Conservation (phyloP, 1,140 invertebrate genomes). For the Paralvinella palmiformis region DNA sequence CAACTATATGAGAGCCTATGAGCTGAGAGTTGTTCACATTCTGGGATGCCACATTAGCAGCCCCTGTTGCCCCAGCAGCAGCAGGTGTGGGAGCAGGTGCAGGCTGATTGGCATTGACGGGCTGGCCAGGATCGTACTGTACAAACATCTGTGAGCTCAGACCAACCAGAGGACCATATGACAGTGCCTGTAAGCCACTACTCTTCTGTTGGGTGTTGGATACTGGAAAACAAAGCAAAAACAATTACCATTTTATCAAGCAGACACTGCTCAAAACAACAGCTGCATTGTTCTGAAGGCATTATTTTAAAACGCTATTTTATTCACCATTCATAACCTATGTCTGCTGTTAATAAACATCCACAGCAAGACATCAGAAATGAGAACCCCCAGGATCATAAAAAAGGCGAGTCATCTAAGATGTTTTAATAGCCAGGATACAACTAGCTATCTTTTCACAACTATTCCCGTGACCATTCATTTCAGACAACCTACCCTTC, state of each 20-base stretch:
- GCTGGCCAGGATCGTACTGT: constrained; percentile 35
- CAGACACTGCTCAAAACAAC: background rate
- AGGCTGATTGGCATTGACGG: constrained; percentile 30
- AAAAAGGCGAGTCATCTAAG: too few relatives aligned
- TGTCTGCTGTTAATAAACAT: background rate
- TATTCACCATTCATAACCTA: constrained; percentile 1
- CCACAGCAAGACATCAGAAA: too few relatives aligned
- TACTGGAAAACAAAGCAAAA: constrained; percentile 3
- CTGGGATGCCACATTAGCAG: constrained; percentile 31
- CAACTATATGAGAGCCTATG: constrained; percentile 59
- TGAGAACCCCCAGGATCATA: too few relatives aligned
- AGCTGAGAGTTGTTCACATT: constrained; percentile 48
- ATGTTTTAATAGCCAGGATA: too few relatives aligned
- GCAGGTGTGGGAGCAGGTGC: constrained; percentile 25
- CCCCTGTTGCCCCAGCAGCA: background rate
- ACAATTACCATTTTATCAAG: background rate
- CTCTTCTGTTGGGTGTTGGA: constrained; percentile 9
- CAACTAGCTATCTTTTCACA: too few relatives aligned
- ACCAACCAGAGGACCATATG: constrained; percentile 59
- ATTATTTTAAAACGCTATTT: background rate
- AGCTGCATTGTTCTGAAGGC: background rate
- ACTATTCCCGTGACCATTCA: too few relatives aligned
- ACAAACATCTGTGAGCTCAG: constrained; percentile 38
- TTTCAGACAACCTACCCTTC: too few relatives aligned
- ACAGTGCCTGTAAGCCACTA: constrained; percentile 53